Base-by-base conservation (phyloP, 1,140 invertebrate genomes). In the Drosophila orosa region DNA sequence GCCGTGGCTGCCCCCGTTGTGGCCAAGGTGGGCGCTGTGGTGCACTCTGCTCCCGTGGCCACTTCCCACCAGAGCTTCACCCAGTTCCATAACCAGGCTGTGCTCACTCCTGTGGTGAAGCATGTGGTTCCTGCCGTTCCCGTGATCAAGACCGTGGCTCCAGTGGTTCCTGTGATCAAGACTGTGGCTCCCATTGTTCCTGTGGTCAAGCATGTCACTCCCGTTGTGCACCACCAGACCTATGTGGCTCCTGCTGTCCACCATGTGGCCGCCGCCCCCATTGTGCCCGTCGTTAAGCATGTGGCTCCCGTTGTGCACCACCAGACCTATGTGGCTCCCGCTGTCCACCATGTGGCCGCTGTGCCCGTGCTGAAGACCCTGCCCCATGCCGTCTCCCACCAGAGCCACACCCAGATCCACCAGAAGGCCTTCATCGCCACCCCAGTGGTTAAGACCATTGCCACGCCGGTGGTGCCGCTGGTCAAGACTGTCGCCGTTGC, bases 41-140 rank as follows among this genome's bases (percentile, higher is more conserved):
- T 85, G 5, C 81, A 85, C 44, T 61, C 65, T 17, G 75, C 76
- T 39, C 90, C 90, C 40, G 73, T 92, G 37, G 91, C 90, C 50
- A 92, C 93, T 19, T 93, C 93, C 31, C 93, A 93, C 61, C 93
- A 93, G 74, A 93, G 92, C 29, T 92, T 90, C 66, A 91, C 90
- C 0, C 82, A 83, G 68, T 78, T 83, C 55, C 90, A 91, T 42
- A 89, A 65, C 40, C 74, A 82, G 19, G 83, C 83, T 3, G 83
- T 82, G 10, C 59, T 89, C 37, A 80, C 60, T 59, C 92, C 87
- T 5, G 80, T 90, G 3, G 75, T 90, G 5, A 89, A 86, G 56
- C 60, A 66, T 44, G 62, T 80, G 65, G 75, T 63, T 24, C 67
- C 76, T 47, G 83, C 65, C 65, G 90, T 80, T 56, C 90, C 72